Base-by-base conservation (phyloP, 1,140 invertebrate genomes). In the Lucilia sericata region DNA sequence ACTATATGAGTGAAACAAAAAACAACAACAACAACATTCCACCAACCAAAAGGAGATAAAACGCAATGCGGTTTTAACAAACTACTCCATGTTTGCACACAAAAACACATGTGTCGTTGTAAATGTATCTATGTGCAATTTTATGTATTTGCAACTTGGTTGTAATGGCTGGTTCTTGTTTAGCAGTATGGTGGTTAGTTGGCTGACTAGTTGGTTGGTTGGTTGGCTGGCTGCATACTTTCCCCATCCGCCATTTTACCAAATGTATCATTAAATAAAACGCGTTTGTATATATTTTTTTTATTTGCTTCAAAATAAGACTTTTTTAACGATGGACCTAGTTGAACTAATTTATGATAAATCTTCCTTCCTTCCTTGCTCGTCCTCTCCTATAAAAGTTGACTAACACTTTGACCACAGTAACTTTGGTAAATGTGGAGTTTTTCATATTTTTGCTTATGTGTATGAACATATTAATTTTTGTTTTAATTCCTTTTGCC, bases 11-110 rank as follows among this genome's bases (percentile, higher is more conserved):
- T n/a, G 5, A 8, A 42, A 42, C 3, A 30, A 30, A 30, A 30
- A 30, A 30, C 25, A 30, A 30, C 25, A 30, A 30, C 25, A 42
- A 42, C 42, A 55, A 55, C 0, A 55, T 55, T 55, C 51, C 51
- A 55, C 51, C 51, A 55, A 55, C 51, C 51, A 55, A n/a, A 55
- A 55, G 17, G 51, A 55, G 12, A 55, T 55, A 55, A 55, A 55
- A 55, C 51, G 51, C 51, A 55, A 55, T 55, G 51, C 51, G 51
- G 51, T n/a, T 55, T 55, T 55, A 55, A 55, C 51, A 55, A 42
- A 42, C 42, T 42, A 55, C 13, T 55, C 51, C 17, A 12, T 12
- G 42, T 10, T 42, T 7, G 42, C 42, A 42, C 42, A 42, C 42
- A 42, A 10, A 42, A 7, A 42, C 42, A 42, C 42, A 42, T 42